Evolutionary conservation across 2,888 invertebrate genomes (phyloP).

Genomic region (Phyllotreta striolata): DNA sequence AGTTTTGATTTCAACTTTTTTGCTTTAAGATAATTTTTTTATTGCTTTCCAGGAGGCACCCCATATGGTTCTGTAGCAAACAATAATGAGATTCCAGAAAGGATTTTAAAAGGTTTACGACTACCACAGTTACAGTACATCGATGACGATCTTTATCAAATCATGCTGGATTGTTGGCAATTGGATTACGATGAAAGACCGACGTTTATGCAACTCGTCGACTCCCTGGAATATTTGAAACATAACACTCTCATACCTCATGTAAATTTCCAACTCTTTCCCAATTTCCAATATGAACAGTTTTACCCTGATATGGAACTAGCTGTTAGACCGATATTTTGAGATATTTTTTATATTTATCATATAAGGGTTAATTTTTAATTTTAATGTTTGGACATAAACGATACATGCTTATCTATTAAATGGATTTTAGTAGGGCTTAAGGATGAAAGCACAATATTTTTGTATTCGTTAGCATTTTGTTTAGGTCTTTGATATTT

Average conservation of each 20-base stretch:
- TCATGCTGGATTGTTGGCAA: conserved; percentile 87
- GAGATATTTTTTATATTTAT: conserved; percentile 24
- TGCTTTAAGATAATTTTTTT: conserved; percentile 11
- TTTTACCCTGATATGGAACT: conserved; percentile 58
- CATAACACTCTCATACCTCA: conserved; percentile 48
- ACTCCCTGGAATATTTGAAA: conserved; percentile 46
- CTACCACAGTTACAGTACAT: conserved; percentile 78
- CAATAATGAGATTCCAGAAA: conserved; percentile 72
- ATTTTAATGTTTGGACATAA: conserved; percentile 4
- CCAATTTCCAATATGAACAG: conserved; percentile 58
- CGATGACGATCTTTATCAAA: conserved; percentile 81
- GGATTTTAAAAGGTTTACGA: conserved; percentile 74
- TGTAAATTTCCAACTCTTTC: conserved; percentile 54
- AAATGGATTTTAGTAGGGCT: not conserved
- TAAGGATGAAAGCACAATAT: conserved; percentile 7
- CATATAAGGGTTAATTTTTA: not conserved
- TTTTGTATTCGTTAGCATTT: conserved; percentile 6
- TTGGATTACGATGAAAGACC: conserved; percentile 82
- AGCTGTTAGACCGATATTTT: conserved; percentile 53
- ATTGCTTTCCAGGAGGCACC: conserved; percentile 68
- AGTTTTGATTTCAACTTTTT: conserved; percentile 17
- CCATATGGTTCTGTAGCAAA: conserved; percentile 76
- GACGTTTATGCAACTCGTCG: conserved; percentile 68
- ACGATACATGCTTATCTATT: conserved; percentile 5
- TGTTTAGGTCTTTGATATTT: conserved; percentile 11